Evolutionary conservation across 2,797 vertebrate genomes (phyloP).

Genomic region (Threskiornis aethiopicus): DNA sequence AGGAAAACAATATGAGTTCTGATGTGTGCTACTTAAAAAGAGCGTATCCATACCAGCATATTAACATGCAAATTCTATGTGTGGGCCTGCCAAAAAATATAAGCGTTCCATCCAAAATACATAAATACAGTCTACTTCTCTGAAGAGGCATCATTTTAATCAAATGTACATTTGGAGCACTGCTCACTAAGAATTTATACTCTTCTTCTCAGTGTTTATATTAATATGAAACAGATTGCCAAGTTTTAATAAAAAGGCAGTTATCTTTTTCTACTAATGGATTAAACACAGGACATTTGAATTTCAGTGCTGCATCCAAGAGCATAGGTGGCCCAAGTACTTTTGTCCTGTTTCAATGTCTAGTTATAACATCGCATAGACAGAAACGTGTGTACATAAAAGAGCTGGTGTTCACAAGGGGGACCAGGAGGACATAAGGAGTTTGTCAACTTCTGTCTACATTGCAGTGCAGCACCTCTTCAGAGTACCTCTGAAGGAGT

Average conservation of each 20-base stretch:
- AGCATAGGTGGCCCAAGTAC: neutral
- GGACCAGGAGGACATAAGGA: neutral
- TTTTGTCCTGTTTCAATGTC: neutral
- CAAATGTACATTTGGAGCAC: slow-evolving; percentile 59
- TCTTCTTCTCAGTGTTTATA: slow-evolving; percentile 59
- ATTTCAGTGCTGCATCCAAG: slow-evolving; percentile 9
- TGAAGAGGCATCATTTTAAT: slow-evolving; percentile 68
- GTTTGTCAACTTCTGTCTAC: neutral
- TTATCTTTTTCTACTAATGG: slow-evolving; percentile 63
- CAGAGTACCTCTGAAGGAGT: neutral
- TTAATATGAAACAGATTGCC: slow-evolving; percentile 53
- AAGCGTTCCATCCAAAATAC: slow-evolving; percentile 53
- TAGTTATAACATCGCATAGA: neutral
- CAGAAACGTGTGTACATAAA: neutral
- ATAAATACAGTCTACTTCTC: slow-evolving; percentile 58
- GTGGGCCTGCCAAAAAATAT: slow-evolving; percentile 55
- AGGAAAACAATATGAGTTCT: slow-evolving; percentile 48
- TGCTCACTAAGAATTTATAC: slow-evolving; percentile 56
- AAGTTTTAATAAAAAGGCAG: slow-evolving; percentile 67
- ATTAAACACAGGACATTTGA: slow-evolving; percentile 41
- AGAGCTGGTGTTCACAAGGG: neutral
- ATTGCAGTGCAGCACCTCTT: neutral
- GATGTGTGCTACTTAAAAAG: slow-evolving; percentile 56
- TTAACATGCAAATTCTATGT: slow-evolving; percentile 60
- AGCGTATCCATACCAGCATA: slow-evolving; percentile 27